Base-by-base conservation (phyloP, 1,140 invertebrate genomes). In the Dreissena rostriformis region DNA sequence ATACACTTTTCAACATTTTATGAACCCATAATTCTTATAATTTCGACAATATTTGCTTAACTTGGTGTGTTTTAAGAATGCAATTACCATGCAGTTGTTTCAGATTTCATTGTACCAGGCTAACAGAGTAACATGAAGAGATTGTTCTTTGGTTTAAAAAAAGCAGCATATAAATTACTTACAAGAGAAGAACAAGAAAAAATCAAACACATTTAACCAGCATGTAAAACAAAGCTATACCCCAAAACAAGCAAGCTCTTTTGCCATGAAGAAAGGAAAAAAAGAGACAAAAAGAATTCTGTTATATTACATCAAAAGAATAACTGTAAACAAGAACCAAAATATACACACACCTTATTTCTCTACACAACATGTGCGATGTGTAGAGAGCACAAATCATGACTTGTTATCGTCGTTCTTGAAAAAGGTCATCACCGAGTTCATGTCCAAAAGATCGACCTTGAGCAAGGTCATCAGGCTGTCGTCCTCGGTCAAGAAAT, bases 391-490 rank as follows among this genome's bases (percentile, higher is more conserved):
- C 17, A 2, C 17, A 61, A 61, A 61, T 24, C 57, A 24, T 61
- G 17, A 19, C 22, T 24, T 61, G 12, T 61, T 61, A 61, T 61
- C 17, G 12, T 77, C 63, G 24, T 75, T 72, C 74, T 52, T 68
- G 51, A 82, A 68, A 68, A 82, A 82, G 12, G 28, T 75, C 61
- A 82, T 66, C 29, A 82, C 61, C 12, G 71, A 68, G 53, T 75
- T 75, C 0, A 82, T 65, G 63, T 82, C 80, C 71, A 82, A 24
- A 1, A 82, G 71, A 52, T 82, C 80, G 7, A 82, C 19, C 39
- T 55, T 66, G 4, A 82, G 52, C 29, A 65, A 49, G 52, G 24
- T 49, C 52, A 53, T 82, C 63, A 82, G 73, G 29, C 68, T 72
- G 49, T 82, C 80, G n/a, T 82, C 80, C n/a, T 82, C 80, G 2